Percentiles rank a stretch among this genome's conserved stretches.
These are phyloP conservation scores for Micropoecilia bifurca DNA, from an alignment of 2,797 vertebrate genomes.

Conservation along the genomic window DNA sequence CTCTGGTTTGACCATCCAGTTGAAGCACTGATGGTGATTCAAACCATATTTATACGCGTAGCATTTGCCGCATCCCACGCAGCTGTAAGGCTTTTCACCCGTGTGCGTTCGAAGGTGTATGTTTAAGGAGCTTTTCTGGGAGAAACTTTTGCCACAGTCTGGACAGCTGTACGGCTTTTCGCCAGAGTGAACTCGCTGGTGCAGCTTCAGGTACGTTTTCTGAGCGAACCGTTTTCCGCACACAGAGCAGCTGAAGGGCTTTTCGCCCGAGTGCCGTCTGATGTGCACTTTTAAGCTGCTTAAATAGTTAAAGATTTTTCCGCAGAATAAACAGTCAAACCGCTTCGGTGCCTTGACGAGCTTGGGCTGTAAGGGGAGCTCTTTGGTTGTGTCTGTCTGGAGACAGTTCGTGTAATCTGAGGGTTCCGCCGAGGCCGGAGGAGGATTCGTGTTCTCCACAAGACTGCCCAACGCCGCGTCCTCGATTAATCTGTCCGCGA, in stretches of 20 bases:
- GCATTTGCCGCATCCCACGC: conserved; percentile 84
- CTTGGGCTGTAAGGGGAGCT: conserved; percentile 44
- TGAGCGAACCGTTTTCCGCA: conserved; percentile 84
- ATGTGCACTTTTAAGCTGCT: conserved; percentile 85
- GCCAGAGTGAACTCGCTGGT: conserved; percentile 83
- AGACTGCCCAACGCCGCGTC: conserved; percentile 61
- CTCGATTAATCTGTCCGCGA: conserved; percentile 75
- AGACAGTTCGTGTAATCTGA: conserved; percentile 47
- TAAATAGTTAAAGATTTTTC: conserved; percentile 81
- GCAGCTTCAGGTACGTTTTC: conserved; percentile 83
- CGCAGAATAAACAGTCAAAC: conserved; percentile 83
- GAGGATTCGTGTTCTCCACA: conserved; percentile 53
- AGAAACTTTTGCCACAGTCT: conserved; percentile 83
- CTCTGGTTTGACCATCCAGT: conserved; percentile 44
- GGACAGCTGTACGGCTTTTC: conserved; percentile 84
- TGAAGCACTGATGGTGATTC: conserved; percentile 83
- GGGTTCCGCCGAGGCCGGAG: conserved; percentile 41
- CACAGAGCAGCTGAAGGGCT: conserved; percentile 81
- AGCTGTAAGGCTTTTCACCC: conserved; percentile 85
- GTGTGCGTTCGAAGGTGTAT: conserved; percentile 84
- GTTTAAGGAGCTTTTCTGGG: conserved; percentile 85
- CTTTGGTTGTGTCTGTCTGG: conserved; percentile 60
- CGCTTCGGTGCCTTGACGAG: conserved; percentile 62
- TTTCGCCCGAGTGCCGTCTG: conserved; percentile 82
- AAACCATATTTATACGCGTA: conserved; percentile 85